Percentiles rank a stretch among this genome's conserved stretches.
Evolutionary conservation across 2,797 vertebrate species (phyloP).

Genomic region (Eurystomus glaucurus): DNA sequence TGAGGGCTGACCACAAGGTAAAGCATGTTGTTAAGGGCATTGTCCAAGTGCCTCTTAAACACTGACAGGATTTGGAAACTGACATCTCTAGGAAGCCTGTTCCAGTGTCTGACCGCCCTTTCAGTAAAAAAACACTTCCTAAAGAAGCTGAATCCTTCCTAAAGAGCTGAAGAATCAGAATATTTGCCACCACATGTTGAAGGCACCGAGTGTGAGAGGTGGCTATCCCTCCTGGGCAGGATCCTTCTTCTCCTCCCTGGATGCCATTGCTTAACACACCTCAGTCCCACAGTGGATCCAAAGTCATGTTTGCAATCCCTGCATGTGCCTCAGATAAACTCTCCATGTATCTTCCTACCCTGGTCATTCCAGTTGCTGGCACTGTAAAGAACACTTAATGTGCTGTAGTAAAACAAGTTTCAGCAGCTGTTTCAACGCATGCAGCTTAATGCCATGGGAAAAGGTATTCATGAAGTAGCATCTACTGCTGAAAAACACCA

Average conservation of each 20-base stretch:
- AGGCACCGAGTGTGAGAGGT: not conserved
- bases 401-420: not conserved
- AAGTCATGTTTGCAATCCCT: not conserved
- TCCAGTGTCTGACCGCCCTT: not conserved
- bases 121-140: not conserved
- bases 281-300: not conserved
- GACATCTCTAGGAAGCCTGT: not conserved
- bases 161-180: not conserved
- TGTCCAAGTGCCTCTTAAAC: not conserved
- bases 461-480: not conserved
- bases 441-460: not conserved
- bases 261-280: not conserved
- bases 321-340: rapidly evolving
- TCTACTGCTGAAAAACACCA: not conserved
- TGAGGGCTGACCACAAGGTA: not conserved
- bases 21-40: not conserved
- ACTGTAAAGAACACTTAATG: rapidly evolving
- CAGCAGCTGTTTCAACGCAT: not conserved
- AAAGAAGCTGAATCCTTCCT: not conserved
- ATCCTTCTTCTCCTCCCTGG: not conserved
- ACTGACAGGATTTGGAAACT: not conserved
- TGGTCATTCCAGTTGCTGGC: not conserved
- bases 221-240: not conserved
- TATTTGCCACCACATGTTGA: not conserved
- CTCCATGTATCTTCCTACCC: not conserved